phyloP scores from a whole-genome alignment of 2,113 vertebrate genomes.

The Lophochroa leadbeateri region DNA sequence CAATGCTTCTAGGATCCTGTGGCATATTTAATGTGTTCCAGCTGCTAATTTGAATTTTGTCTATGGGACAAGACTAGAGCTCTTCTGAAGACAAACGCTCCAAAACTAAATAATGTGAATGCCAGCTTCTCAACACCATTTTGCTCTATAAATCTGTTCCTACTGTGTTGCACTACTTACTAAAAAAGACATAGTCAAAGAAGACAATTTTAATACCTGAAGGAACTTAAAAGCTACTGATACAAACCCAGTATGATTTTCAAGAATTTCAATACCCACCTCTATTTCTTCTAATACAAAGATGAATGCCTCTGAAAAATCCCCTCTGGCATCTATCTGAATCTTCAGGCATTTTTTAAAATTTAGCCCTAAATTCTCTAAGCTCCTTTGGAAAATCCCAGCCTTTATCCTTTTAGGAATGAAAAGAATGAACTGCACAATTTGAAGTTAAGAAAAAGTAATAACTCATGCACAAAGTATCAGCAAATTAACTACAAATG shows the following conservation, averaged over 20 bases:
- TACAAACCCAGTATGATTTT: conserved; percentile 16
- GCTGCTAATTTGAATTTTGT: not conserved
- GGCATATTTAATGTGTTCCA: not conserved
- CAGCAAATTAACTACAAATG: conserved; percentile 75
- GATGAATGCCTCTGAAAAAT: conserved; percentile 35
- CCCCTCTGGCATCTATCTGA: conserved; percentile 24
- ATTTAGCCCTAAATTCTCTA: conserved; percentile 60
- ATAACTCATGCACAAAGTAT: conserved; percentile 55
- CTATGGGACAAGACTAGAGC: not conserved
- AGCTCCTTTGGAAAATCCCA: conserved; percentile 66
- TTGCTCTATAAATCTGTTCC: not conserved
- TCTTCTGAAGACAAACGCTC: not conserved
- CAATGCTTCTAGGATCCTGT: not conserved
- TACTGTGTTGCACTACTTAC: not conserved
- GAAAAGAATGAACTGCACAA: conserved; percentile 54
- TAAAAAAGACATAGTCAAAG: not conserved
- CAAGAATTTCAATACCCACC: conserved; percentile 13
- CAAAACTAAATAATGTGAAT: not conserved
- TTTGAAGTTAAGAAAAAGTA: conserved; percentile 64
- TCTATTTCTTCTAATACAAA: conserved; percentile 45
- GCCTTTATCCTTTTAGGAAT: conserved; percentile 57
- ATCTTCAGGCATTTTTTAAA: conserved; percentile 54
- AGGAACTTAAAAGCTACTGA: conserved; percentile 14
- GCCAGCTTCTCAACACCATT: not conserved
- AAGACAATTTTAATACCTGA: conserved; percentile 38